Evolutionary conservation across 1,140 invertebrate genomes (phyloP), one percentile per base, ranked within the genome.

Genomic region (Phymorhynchus buccinoides): DNA sequence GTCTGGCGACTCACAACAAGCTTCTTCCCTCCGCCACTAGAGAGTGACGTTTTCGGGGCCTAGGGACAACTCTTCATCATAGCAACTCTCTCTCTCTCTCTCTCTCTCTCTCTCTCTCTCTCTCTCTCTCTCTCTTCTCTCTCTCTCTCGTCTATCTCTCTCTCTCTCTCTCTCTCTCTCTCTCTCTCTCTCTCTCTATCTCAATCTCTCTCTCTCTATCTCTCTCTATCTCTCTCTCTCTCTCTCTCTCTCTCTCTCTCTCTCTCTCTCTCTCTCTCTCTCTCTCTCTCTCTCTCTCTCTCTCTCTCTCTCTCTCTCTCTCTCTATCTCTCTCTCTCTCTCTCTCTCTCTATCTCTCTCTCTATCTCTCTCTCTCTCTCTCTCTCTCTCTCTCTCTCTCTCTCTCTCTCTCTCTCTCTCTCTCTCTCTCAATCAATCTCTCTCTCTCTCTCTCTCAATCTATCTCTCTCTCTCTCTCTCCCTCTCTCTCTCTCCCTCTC

Each of bases 51-150:
- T 41, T 75, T 75, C 37, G 6, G 32, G 1, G 73, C 18, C 37
- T 22, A 7, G 22, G 9, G 22, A 4, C 62, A 66, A 9, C 62
- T n/a, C 62, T n/a, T n/a, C n/a, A n/a, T n/a, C n/a, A n/a, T n/a
- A n/a, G n/a, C n/a, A n/a, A n/a, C 48, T 52, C 48, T 52, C 9
- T 52, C 48, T 79, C 77, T 79, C n/a, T 79, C 77, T 79, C 77
- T 79, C n/a, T 79, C 77, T 79, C 77, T 79, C n/a, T 79, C 77
- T 79, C 77, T 79, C 77, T 79, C 77, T 79, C 77, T 79, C 37
- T 79, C 77, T 79, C 37, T 79, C 77, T 79, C 77, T 79, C n/a
- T 79, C 77, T 79, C 77, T 79, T 52, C 9, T 52, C 48, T 52
- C 48, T 52, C 48, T 52, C 48, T n/a, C n/a, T n/a, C n/a, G n/a